phyloP scores from a whole-genome alignment of 2,797 vertebrate species.

The Erpetoichthys calabaricus region DNA sequence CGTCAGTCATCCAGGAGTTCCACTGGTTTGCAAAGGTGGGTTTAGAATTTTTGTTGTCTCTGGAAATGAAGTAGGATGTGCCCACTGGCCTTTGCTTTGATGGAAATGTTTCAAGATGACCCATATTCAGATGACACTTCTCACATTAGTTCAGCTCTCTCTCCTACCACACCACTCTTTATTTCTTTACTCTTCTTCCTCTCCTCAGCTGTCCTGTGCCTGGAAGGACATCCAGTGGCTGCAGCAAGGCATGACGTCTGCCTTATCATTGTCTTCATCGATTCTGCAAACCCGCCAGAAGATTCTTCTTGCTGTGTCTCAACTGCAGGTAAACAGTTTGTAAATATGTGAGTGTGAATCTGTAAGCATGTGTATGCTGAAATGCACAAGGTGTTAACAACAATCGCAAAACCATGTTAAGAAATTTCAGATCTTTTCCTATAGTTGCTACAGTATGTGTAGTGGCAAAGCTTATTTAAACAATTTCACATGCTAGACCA shows the following conservation, averaged over 20 bases:
- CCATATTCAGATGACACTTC: no score
- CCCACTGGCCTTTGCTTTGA: not conserved
- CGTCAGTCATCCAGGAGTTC: conserved; percentile 51
- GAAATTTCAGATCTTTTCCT: no score
- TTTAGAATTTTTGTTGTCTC: not conserved
- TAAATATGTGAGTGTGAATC: conserved; percentile 2
- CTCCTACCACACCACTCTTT: no score
- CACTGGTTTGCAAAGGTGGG: conserved; percentile 58
- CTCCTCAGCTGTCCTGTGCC: conserved; percentile 46
- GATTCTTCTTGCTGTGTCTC: conserved; percentile 51
- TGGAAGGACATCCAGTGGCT: conserved; percentile 57
- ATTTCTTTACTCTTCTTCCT: not conserved
- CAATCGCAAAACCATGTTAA: no score
- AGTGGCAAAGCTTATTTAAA: no score
- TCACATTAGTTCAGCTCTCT: no score
- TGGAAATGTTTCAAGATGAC: no score
- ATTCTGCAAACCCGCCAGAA: conserved; percentile 58
- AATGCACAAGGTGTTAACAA: no score
- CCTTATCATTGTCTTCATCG: conserved; percentile 53
- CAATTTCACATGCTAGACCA: no score
- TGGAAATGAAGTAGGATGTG: not conserved
- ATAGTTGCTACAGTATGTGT: no score
- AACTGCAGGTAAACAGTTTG: conserved; percentile 48
- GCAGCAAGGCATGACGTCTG: conserved; percentile 44
- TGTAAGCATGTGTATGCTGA: conserved; percentile 6